Conservation (phyloP, 1,140 invertebrate genomes). For the Metopolophium dirhodum region DNA sequence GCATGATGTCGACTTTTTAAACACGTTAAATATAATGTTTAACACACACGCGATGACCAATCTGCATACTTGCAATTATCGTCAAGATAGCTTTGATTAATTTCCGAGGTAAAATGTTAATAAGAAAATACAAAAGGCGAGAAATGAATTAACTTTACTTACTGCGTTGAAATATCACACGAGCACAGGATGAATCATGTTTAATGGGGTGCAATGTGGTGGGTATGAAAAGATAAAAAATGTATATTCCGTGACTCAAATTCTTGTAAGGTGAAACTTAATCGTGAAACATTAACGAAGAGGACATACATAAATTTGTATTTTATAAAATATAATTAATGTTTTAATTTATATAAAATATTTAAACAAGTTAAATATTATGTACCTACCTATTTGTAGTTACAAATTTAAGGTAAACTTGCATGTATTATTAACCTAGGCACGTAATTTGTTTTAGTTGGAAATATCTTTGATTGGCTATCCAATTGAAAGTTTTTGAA, state of each 20-base stretch:
- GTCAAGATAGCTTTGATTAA: slow-evolving; percentile 16
- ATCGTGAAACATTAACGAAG: neutral
- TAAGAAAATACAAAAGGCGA: slow-evolving; percentile 22
- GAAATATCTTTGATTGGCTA: no score
- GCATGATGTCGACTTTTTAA: neutral
- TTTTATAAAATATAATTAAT: slow-evolving; percentile 4
- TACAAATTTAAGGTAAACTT: neutral
- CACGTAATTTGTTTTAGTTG: no score
- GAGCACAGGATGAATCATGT: neutral
- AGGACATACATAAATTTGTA: neutral
- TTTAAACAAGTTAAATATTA: neutral
- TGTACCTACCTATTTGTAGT: neutral
- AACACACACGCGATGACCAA: neutral
- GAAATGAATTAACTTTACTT: slow-evolving; percentile 28
- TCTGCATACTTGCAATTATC: slow-evolving; percentile 12
- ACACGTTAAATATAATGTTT: neutral
- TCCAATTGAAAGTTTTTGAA: neutral
- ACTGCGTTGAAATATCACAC: neutral
- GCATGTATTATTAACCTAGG: no score
- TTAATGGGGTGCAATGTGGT: slow-evolving; percentile 7
- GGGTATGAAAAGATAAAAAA: slow-evolving; percentile 25
- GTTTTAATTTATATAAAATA: neutral
- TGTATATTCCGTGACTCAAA: neutral
- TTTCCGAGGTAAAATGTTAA: neutral
- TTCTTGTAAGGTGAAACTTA: neutral